phyloP scores from a whole-genome alignment of 92 coral and sea anemone species.

The Heteractis magnifica region DNA sequence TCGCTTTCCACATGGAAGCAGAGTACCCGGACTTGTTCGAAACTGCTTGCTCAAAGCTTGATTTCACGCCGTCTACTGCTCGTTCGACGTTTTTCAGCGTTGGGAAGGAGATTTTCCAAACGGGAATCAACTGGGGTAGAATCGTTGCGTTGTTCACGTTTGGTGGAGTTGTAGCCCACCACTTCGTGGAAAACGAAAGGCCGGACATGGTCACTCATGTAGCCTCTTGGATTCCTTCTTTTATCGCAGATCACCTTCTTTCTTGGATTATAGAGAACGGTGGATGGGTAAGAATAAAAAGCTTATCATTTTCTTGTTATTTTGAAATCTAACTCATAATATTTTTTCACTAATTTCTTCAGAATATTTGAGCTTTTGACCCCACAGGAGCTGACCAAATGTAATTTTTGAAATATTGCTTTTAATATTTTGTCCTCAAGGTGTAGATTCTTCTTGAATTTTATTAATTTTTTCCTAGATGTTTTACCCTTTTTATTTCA shows the following conservation, averaged over 20 bases:
- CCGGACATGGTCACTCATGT: slow-evolving; percentile 91
- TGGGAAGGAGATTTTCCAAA: slow-evolving; percentile 91
- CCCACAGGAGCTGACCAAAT: background rate
- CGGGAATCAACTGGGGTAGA: slow-evolving; percentile 96
- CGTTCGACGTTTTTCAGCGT: slow-evolving; percentile 79
- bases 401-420: background rate
- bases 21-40: slow-evolving; percentile 97
- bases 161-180: slow-evolving; percentile 95
- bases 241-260: slow-evolving; percentile 82
- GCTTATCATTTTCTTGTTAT: background rate
- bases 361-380: background rate
- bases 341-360: slow-evolving; percentile 52
- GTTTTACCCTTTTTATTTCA: background rate
- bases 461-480: background rate
- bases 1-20: slow-evolving; percentile 94
- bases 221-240: slow-evolving; percentile 72
- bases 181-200: slow-evolving; percentile 88
- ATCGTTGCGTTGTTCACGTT: slow-evolving; percentile 94
- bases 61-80: slow-evolving; percentile 80
- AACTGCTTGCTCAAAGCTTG: slow-evolving; percentile 88
- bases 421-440: background rate
- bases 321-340: slow-evolving; percentile 18
- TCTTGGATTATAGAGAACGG: slow-evolving; percentile 90
- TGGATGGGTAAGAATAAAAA: slow-evolving; percentile 85
- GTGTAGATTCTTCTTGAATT: background rate